Conservation (phyloP, 2,113 vertebrate species). For the Podilymbus podiceps region DNA sequence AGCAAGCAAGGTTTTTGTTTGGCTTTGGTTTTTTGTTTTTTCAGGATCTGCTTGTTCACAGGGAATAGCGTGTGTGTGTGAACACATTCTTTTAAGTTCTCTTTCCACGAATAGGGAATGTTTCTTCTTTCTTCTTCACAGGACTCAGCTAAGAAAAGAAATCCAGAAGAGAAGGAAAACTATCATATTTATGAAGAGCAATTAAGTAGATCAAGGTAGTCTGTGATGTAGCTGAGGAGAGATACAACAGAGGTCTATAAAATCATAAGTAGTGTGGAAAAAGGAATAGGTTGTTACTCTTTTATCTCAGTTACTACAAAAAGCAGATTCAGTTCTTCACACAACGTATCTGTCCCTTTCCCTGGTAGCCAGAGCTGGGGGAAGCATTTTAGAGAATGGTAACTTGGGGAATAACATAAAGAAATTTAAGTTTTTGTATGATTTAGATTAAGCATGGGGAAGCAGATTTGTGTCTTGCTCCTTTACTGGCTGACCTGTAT, state of each 20-base stretch:
- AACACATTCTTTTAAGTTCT: neutral
- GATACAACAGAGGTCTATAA: neutral
- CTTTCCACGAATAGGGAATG: neutral
- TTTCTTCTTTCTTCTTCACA: neutral
- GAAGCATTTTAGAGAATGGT: neutral
- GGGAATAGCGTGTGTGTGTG: neutral
- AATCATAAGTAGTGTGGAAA: neutral
- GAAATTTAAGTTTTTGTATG: neutral
- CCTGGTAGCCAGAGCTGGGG: neutral
- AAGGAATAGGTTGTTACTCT: neutral
- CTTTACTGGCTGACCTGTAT: neutral
- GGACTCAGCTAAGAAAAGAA: neutral
- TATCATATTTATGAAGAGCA: neutral
- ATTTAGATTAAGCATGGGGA: conserved; percentile 25
- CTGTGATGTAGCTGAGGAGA: neutral
- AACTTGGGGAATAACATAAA: neutral
- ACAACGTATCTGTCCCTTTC: accelerated
- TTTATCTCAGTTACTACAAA: neutral
- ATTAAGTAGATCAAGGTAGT: neutral
- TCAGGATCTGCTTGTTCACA: neutral
- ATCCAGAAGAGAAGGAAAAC: neutral
- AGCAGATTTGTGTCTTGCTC: neutral
- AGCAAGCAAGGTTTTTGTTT: neutral
- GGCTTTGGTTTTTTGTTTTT: neutral
- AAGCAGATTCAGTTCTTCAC: neutral